Percentiles rank a stretch among this genome's conserved stretches.
Conservation (phyloP, 2,888 invertebrate species). For the Cantharis flavilabris region DNA sequence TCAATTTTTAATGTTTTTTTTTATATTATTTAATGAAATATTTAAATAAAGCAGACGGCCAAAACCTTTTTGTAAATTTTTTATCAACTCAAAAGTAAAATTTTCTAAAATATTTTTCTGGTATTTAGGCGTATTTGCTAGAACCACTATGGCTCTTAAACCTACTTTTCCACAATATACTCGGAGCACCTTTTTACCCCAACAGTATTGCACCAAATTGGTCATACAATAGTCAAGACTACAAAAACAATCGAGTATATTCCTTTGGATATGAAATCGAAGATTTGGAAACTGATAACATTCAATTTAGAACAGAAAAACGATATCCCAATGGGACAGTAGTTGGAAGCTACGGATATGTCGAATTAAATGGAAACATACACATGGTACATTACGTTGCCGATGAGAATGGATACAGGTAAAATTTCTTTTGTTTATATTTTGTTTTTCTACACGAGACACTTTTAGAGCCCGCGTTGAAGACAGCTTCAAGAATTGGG, state of each 20-base stretch:
- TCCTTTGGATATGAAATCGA: constrained; percentile 74
- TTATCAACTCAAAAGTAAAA: no score
- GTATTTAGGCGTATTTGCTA: background rate
- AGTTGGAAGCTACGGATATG: constrained; percentile 72
- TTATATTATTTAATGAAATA: no score
- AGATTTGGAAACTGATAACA: constrained; percentile 66
- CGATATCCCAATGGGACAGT: constrained; percentile 73
- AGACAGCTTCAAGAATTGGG: constrained; percentile 20
- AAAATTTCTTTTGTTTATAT: constrained; percentile 25
- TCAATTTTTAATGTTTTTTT: no score
- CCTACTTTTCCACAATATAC: background rate
- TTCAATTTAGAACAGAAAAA: constrained; percentile 74
- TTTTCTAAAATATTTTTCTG: no score
- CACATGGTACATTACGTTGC: constrained; percentile 67
- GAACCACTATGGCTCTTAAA: background rate
- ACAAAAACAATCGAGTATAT: constrained; percentile 66
- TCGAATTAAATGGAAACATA: constrained; percentile 66
- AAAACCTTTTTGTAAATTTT: no score
- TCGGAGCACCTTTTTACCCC: background rate
- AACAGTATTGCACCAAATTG: constrained; percentile 5
- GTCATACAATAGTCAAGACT: constrained; percentile 8
- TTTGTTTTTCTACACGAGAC: background rate
- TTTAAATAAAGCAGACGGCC: no score
- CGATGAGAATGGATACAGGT: constrained; percentile 71
- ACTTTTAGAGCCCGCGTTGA: constrained; percentile 34